A percentile compares a stretch with the other conserved stretches of the same genome.
phyloP scores from a whole-genome alignment of 1,140 invertebrate genomes.

The Campoletis sonorensis region DNA sequence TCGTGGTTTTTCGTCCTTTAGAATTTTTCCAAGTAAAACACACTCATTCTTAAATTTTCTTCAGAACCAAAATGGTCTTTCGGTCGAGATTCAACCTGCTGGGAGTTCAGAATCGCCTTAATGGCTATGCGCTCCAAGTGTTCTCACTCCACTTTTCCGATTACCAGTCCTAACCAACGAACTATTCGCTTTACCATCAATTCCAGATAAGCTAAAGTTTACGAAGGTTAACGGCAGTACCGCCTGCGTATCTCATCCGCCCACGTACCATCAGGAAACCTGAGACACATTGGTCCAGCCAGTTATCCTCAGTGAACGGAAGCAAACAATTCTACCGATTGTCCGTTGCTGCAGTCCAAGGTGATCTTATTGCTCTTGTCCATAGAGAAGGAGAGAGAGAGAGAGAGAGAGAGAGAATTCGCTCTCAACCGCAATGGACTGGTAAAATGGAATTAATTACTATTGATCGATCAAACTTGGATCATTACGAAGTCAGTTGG shows the following conservation, averaged over 20 bases:
- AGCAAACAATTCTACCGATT: conserved; percentile 30
- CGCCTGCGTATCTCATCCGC: background rate
- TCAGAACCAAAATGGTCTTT: background rate
- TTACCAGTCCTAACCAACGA: conserved; percentile 54
- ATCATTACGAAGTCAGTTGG: background rate
- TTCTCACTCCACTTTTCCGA: conserved; percentile 13
- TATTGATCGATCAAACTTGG: conserved; percentile 35
- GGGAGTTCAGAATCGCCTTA: conserved; percentile 48
- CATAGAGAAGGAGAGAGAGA: background rate
- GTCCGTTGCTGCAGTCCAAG: background rate
- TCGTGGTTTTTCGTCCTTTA: too few species aligned
- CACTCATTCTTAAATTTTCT: background rate
- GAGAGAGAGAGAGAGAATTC: background rate
- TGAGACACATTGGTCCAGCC: conserved; percentile 13
- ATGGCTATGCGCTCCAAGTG: conserved; percentile 51
- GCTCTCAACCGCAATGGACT: conserved; percentile 3
- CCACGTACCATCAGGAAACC: background rate
- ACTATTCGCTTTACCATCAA: conserved; percentile 64
- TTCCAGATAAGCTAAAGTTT: conserved; percentile 67
- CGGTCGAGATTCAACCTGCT: background rate
- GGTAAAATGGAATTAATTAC: conserved; percentile 14
- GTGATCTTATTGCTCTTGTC: conserved; percentile 3
- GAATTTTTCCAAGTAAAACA: background rate
- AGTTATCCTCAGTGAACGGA: background rate
- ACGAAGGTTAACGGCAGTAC: conserved; percentile 43